Conservation (phyloP, 2,113 vertebrate genomes). For the Eudyptes chrysolophus region DNA sequence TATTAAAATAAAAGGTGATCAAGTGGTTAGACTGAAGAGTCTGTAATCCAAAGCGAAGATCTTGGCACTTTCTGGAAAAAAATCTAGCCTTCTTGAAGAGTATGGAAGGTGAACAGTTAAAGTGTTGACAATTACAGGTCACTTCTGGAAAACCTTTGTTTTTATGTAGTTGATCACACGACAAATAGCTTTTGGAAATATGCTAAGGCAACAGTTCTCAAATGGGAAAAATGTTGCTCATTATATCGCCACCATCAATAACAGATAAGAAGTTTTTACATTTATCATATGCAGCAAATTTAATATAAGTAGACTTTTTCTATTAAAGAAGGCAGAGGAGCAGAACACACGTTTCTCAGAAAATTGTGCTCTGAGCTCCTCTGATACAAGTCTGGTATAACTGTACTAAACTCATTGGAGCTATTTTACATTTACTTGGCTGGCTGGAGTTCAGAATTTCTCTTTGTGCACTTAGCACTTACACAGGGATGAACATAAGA, state of each 20-base stretch:
- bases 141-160: neutral
- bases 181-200: neutral
- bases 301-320: neutral
- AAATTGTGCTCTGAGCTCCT: neutral
- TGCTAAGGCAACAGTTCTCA: neutral
- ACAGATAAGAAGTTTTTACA: neutral
- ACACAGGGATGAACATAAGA: neutral
- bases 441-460: neutral
- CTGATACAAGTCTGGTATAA: neutral
- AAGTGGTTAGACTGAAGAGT: neutral
- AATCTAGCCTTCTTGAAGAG: neutral
- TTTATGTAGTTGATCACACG: neutral
- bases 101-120: neutral
- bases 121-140: neutral
- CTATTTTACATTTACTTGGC: neutral
- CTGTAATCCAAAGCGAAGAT: neutral
- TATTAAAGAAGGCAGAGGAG: neutral
- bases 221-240: neutral
- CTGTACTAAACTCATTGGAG: neutral
- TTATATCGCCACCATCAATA: neutral
- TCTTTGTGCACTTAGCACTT: neutral
- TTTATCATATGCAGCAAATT: neutral
- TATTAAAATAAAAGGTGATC: neutral
- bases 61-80: neutral
- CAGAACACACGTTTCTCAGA: neutral